Base-by-base conservation (phyloP, 2,797 vertebrate genomes). In the Ptychobarbus kaznakovi region DNA sequence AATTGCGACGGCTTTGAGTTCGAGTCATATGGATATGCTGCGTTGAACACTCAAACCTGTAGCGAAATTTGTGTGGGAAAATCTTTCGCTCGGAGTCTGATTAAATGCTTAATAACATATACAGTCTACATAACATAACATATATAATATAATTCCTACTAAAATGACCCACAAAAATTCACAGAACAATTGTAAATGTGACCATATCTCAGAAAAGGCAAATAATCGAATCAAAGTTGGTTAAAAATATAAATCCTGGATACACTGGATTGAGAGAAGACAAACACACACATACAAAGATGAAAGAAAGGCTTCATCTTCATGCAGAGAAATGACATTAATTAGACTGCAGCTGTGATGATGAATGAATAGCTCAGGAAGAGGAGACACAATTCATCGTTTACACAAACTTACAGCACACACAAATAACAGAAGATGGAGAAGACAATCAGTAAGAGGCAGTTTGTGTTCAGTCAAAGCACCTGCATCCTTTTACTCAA, bases 281-380 rank as follows among this genome's bases (percentile, higher is more conserved):
- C 25, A n/a, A 9, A 51, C 20, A 66, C 20, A 63, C 32, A 80
- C 63, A 12, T 53, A 56, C 16, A 49, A 9, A 28, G 4, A 66
- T 44, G 28, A 77, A 68, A 82, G 61, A 72, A 68, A 56, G 25
- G 81, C 49, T 80, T 38, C 86, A 91, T 82, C 53, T 86, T 90
- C 91, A 93, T 89, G 90, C 89, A 91, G 90, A 92, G 79, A 87
- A 90, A 93, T 89, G 86, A 92, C 89, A 91, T 93, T 92, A 93
- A 93, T 93, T 93, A 93, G 88, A 86, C 75, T 25, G 72, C 85
- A 88, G 87, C 78, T 90, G 89, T 87, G 81, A 90, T 84, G 79
- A 85, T 84, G 79, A 85, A 85, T 87, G 86, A 85, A 82, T 76
- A 75, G 74, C 74, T 74, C 75, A 81, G 81, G 35, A 81, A 49